Base-by-base conservation (phyloP, 2,888 invertebrate species). In the Habrosyne pyritoides region DNA sequence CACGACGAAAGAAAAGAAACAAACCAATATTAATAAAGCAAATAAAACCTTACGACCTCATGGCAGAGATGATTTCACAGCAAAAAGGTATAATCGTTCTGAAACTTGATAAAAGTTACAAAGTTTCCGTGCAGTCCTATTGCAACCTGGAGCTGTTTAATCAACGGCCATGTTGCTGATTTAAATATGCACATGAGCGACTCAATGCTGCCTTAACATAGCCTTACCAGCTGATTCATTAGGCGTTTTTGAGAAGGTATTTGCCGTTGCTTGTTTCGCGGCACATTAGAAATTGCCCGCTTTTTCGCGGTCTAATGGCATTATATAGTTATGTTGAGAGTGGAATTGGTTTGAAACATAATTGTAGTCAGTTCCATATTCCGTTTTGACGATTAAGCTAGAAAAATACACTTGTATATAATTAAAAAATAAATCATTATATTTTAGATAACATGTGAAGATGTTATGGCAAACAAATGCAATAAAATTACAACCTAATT, bases 181-280 rank as follows among this genome's bases (percentile, higher is more conserved):
- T 86, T 85, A 76, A 86, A 87, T 87, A 83, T 81, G 80, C 77
- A 83, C 78, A 79, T 71, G 73, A 69, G 61, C 69, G 71, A 63
- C 53, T 52, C 70, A 62, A 66, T 75, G 77, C 66, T 64, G 67
- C 71, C 64, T 73, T 69, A 65, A 66, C 57, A 62, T 69, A 64
- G 66, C 59, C 64, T 72, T 72, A 69, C 73, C 67, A 72, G 33
- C 65, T 79, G 85, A 86, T 86, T 87, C 86, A 87, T 86, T 86
- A 80, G 71, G 64, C 64, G 60, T 28, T 69, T 72, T 66, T 61
- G 51, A 57, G 14, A 42, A 42, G 18, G 18, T 26, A 49, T 26
- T 10, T 24, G 28, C 4, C 2, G 47, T 24, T 0, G n/a, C 22
- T n/a, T 26, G 24, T 22, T 22, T 14, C 48, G 24, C 8, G 24